Base-by-base conservation (phyloP, 2,888 invertebrate species). In the Drosophila tanythrix region DNA sequence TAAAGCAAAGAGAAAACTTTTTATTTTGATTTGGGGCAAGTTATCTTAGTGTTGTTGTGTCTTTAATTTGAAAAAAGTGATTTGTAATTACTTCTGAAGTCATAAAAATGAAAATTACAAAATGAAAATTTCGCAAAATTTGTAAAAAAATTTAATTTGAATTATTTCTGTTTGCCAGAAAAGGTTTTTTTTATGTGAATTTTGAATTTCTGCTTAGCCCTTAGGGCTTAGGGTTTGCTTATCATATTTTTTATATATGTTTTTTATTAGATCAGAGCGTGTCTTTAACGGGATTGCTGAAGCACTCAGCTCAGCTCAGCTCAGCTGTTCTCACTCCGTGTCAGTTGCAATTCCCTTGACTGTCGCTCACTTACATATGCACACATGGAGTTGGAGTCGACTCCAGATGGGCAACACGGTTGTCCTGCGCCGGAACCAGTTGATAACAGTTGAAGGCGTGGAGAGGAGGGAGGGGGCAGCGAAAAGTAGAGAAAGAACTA, bases 261-360 rank as follows among this genome's bases (percentile, higher is more conserved):
- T 8, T 4, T 8, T 25, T 15, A 8, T 8, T 25, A 4, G 46
- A 46, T 46, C 8, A 25, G 46, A 46, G 4, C 8, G 15, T 1
- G 8, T 15, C 15, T 4, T 46, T 58, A 2, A n/a, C 25, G 57
- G 11, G 27, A 15, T 48, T 64, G 31, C 51, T 55, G 62, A 55
- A 70, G 79, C 82, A 73, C 46, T 46, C 15, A 46, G 25, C 4
- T 25, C 46, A 25, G 43, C 21, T 13, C 43, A 46, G 13, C 87
- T 74, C 81, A 83, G 87, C 67, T 85, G 83, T 43, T 63, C 69
- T 58, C 59, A 58, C 74, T 79, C 72, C 67, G 84, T 61, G 72
- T 73, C 75, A 66, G 78, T 71, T 83, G 76, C 75, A 76, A 83
- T 83, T 87, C 81, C 75, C 87, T 73, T 71, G 72, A 46, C 64